Evolutionary conservation across 2,888 invertebrate genomes (phyloP), one percentile per base, ranked within the genome.

Genomic region (Bugula neritina): DNA sequence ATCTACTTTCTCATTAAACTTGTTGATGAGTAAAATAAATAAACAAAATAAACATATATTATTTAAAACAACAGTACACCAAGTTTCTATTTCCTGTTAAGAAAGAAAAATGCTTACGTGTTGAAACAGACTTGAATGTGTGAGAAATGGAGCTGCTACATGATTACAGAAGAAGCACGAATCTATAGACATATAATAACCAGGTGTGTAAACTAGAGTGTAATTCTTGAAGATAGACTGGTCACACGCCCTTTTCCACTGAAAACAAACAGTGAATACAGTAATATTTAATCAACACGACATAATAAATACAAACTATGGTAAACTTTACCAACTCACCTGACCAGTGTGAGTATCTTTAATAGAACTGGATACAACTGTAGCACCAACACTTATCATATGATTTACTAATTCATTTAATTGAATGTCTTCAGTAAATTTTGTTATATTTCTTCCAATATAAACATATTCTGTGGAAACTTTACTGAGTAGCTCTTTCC

Each of bases 391-490:
- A 17, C 5, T 63, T 25, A 17, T 63, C 31, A 63, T 13, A 5
- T 21, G 17, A 63, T 31, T 27, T 31, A 34, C 63, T 34, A 63
- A 34, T 31, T 27, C 10, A 21, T 63, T 27, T 31, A 63, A 31
- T 63, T 31, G 21, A 25, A 27, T 31, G n/a, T 31, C 10, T 63
- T 63, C 27, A 63, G 25, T 29, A 29, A 63, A 63, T 10, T 63
- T 34, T 2, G 10, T 3, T 63, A 63, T 34, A 63, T 63, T 31
- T 34, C 63, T 63, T 31, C 31, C 31, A 13, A 63, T 34, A 63
- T 63, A 63, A 13, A 63, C 63, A 63, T 63, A 63, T 13, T 31
- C 31, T 13, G 63, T 63, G 2, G 63, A 31, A 2, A 63, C 63
- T 31, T 27, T 2, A 29, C 31, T 31, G 27, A 63, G 63, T 5